Evolutionary conservation across 2,888 invertebrate genomes (phyloP).

Genomic region (Pasiphila rectangulata): DNA sequence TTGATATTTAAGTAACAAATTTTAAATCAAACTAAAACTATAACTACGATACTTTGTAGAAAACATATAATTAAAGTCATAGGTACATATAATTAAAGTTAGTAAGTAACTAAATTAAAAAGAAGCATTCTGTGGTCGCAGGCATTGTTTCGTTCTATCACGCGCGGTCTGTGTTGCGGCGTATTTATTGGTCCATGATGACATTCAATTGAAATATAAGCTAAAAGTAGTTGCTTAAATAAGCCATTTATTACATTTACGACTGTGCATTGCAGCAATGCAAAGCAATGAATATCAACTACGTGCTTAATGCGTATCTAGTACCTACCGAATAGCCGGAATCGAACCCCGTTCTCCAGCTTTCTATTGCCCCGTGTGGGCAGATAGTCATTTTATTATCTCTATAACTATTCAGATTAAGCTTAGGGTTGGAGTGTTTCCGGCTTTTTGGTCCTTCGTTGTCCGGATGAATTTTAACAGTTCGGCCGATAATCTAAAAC

Average conservation of each 20-base stretch:
- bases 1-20: too few species aligned
- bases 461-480: neutral
- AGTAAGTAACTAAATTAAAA: too few species aligned
- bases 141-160: too few species aligned
- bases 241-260: neutral
- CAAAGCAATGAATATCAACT: neutral
- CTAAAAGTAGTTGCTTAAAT: neutral
- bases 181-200: too few species aligned
- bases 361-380: constrained; percentile 4
- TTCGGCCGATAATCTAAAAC: too few species aligned
- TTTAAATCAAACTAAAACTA: too few species aligned
- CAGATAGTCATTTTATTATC: constrained; percentile 6
- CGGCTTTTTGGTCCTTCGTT: neutral
- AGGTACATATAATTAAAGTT: too few species aligned
- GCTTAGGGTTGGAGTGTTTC: constrained; percentile 1
- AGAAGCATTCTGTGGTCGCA: too few species aligned
- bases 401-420: constrained; percentile 1
- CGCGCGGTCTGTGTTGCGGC: too few species aligned
- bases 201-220: too few species aligned
- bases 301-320: neutral
- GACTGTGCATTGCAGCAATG: neutral
- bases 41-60: too few species aligned
- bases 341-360: neutral
- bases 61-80: too few species aligned
- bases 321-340: neutral